Conservation (phyloP, 2,797 vertebrate species). For the Acipenser ruthenus region DNA sequence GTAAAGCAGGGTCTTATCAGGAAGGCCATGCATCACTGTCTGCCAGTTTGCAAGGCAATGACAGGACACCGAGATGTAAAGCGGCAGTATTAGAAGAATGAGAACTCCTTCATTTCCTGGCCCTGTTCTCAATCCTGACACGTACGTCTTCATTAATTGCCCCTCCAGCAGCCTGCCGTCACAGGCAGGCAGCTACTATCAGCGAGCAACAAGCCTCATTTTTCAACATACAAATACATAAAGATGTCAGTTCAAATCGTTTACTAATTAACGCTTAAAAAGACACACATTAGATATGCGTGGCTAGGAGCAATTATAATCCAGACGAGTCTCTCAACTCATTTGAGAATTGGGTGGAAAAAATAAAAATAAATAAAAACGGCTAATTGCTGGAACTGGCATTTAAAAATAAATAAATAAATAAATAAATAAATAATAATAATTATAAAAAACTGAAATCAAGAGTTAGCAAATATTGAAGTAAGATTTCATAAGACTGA, state of each 20-base stretch:
- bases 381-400: constrained; percentile 95
- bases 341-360: constrained; percentile 77
- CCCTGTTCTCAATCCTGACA: constrained; percentile 61
- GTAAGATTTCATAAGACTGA: no score
- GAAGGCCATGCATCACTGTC: constrained; percentile 75
- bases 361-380: constrained; percentile 51
- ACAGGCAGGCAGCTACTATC: constrained; percentile 48
- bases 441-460: constrained; percentile 71
- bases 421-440: no score
- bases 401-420: constrained; percentile 49
- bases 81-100: constrained; percentile 59
- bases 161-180: constrained; percentile 47
- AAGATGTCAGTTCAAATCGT: constrained; percentile 96
- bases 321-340: constrained; percentile 93
- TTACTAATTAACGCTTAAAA: constrained; percentile 99
- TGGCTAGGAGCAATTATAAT: constrained; percentile 99
- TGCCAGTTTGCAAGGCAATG: constrained; percentile 69
- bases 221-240: constrained; percentile 88
- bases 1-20: constrained; percentile 65
- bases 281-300: constrained; percentile 99
- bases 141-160: constrained; percentile 74
- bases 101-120: constrained; percentile 65
- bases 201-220: constrained; percentile 68
- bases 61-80: constrained; percentile 70
- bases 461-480: constrained; percentile 82